Evolutionary conservation across 1,140 invertebrate species (phyloP).

Genomic region (Drosophila bocki): DNA sequence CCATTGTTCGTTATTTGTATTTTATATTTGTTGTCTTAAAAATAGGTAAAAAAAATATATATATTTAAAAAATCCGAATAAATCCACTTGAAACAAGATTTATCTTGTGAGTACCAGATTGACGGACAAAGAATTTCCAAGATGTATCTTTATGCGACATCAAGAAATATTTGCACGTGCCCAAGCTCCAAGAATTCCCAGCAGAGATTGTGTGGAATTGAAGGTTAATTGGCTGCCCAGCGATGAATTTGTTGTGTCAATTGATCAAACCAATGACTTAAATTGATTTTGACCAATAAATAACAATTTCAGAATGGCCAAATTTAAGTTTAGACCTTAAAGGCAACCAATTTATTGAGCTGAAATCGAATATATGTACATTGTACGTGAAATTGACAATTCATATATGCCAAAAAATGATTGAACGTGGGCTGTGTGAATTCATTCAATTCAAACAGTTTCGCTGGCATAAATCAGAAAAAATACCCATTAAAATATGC

Average conservation of each 20-base stretch:
- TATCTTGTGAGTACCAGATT: conserved; percentile 3
- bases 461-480: conserved; percentile 54
- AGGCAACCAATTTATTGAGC: conserved; percentile 31
- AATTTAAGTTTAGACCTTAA: conserved; percentile 37
- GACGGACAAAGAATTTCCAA: conserved; percentile 1
- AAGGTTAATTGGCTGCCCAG: conserved; percentile 62
- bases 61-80: background rate
- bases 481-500: conserved; percentile 52
- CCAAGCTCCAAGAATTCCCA: conserved; percentile 7
- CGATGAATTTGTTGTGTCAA: conserved; percentile 39
- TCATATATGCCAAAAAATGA: conserved; percentile 31
- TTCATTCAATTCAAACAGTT: conserved; percentile 32
- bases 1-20: background rate
- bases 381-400: conserved; percentile 40
- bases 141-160: conserved; percentile 7
- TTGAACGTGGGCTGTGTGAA: conserved; percentile 50
- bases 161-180: conserved; percentile 41
- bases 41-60: background rate
- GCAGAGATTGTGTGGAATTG: conserved; percentile 28
- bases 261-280: conserved; percentile 29
- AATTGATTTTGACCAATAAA: conserved; percentile 47
- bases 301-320: conserved; percentile 26
- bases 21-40: background rate
- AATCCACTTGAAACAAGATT: conserved; percentile 7
- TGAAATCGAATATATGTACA: conserved; percentile 16